Evolutionary conservation across 2,888 invertebrate genomes (phyloP), one percentile per base, ranked within the genome.

Genomic region (Harmothoe impar): DNA sequence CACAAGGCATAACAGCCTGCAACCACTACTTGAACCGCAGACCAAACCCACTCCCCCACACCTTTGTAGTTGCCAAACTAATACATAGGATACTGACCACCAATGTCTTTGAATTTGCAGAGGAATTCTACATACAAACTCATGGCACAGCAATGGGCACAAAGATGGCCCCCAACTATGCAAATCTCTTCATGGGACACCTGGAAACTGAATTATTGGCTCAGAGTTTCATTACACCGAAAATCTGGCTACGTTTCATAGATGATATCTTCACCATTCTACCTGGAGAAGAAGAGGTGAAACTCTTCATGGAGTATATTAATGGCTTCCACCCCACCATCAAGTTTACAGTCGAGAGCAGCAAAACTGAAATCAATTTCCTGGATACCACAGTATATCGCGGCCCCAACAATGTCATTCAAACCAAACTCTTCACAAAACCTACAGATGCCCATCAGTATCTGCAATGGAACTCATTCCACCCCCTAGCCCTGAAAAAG

Each of bases 141-240:
- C 33, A 35, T 43, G 84, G 84, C 0, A 84, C 84, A 20, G 84
- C 84, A 5, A 84, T 84, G 43, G 84, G 84, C 23, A 84, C 84
- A 0, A 23, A 25, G 23, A 84, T 84, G 84, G 84, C 52, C 0
- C 84, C 84, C 23, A 84, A 52, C 25, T 84, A 84, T 35, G 84
- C 84, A 20, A 84, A 84, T 29, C 52, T 84, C n/a, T 84, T 84
- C 23, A 84, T 84, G 84, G 84, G 51, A 17, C 52, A 52, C n/a
- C 43, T 84, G 3, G 84, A 84, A 20, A 20, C 1, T 5, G 15
- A 51, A 23, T 1, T 84, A 3, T 20, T 84, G n/a, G 29, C 20
- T 10, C 12, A n/a, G 0, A 25, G n/a, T 29, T 33, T 33, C 35
- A 23, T 51, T 5, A 84, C 1, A 84, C 33, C 84, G 7, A 84